Base-by-base conservation (phyloP, 2,888 invertebrate genomes). In the Agrochola lychnidis region DNA sequence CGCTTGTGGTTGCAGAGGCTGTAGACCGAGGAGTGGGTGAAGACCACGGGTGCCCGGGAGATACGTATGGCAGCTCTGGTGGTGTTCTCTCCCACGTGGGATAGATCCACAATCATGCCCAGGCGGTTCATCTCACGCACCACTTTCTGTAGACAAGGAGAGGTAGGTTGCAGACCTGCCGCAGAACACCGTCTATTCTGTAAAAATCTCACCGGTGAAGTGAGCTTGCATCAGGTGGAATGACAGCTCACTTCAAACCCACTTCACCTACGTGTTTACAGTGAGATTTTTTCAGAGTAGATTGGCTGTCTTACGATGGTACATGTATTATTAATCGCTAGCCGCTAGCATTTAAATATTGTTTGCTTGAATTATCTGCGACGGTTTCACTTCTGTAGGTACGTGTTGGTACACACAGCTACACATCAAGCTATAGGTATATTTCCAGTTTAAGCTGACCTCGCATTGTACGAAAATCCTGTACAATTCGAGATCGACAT, bases 41-140 rank as follows among this genome's bases (percentile, higher is more conserved):
- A 98, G 88, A 98, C 97, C 77, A 98, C 98, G 0, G 98, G 98
- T 0, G 98, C 98, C 84, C 96, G 96, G 0, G 98, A 97, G 53
- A 97, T 94, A 68, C 96, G 97, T 83, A 98, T 95, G 30, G 98
- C 98, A 59, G 98, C 98, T 12, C 97, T 92, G 96, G 98, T 98
- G 4, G 98, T 98, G 85, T 97, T 97, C 75, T 97, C 97, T 0
- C 98, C 97, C 19, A 98, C 98, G 93, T 98, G 98, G 0, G 98
- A 97, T 86, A 98, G 93, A 90, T 98, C 98, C 70, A 98, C 97
- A 89, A 98, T 94, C 98, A 98, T 98, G 0, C 98, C 98, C 30
- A 98, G 96, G 0, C 98, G 97, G 94, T 98, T 98, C 98, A 98
- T 98, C 94, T 98, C 98, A 78, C 97, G 97, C 4, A 98, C 97